Evolutionary conservation across 2,888 invertebrate genomes (phyloP).

Genomic region (Ormyrus rosae): DNA sequence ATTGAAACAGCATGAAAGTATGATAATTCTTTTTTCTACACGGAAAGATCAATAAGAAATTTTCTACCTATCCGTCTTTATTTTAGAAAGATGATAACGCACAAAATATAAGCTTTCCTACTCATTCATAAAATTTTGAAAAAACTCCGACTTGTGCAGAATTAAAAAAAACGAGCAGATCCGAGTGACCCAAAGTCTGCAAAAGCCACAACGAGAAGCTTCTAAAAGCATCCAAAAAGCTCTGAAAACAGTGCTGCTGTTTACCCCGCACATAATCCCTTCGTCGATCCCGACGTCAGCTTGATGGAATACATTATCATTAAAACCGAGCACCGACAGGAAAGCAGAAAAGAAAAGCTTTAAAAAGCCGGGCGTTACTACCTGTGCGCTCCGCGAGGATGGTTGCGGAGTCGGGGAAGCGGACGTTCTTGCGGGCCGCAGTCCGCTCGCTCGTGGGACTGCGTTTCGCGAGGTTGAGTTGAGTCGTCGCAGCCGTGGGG

Average conservation of each 20-base stretch:
- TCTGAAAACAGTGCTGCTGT: background rate
- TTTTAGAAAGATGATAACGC: too few relatives aligned
- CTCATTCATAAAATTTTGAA: too few relatives aligned
- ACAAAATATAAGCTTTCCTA: too few relatives aligned
- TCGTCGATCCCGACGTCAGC: slow-evolving; percentile 15
- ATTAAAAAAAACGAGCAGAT: too few relatives aligned
- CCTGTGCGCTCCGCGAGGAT: background rate
- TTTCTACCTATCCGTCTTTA: too few relatives aligned
- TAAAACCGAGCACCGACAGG: background rate
- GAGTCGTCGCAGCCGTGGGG: slow-evolving; percentile 74
- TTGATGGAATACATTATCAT: background rate
- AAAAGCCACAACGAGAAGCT: too few relatives aligned
- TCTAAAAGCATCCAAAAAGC: too few relatives aligned
- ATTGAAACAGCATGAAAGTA: too few relatives aligned
- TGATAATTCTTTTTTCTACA: too few relatives aligned
- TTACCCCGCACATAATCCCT: slow-evolving; percentile 30
- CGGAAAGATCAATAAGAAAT: too few relatives aligned
- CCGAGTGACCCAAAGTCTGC: too few relatives aligned
- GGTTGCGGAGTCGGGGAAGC: slow-evolving; percentile 79
- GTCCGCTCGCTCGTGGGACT: slow-evolving; percentile 74
- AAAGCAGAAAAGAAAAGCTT: background rate
- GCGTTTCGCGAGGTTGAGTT: slow-evolving; percentile 57
- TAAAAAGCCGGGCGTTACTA: background rate
- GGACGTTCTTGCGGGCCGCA: slow-evolving; percentile 81
- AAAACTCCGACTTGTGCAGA: too few relatives aligned